A percentile compares a stretch with the other conserved stretches of the same genome.
phyloP scores from a whole-genome alignment of 2,888 invertebrate species.

The Folsomia manolachei region DNA sequence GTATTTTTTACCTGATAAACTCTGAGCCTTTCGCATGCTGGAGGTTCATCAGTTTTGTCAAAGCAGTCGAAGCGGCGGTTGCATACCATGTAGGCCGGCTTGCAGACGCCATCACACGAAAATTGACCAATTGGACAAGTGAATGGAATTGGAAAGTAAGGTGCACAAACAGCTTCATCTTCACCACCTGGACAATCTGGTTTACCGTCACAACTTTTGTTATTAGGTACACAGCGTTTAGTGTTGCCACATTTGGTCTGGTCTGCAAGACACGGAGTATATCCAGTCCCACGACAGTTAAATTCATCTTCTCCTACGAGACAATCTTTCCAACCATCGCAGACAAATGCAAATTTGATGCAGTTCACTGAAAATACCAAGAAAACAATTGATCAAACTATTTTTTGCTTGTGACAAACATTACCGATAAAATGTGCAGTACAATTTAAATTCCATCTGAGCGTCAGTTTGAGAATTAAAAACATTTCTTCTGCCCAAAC shows the following conservation, averaged over 20 bases:
- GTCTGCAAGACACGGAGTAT: neutral
- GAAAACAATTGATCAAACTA: no score
- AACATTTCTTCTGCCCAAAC: no score
- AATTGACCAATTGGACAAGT: neutral
- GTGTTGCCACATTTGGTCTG: neutral
- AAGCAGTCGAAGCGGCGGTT: neutral
- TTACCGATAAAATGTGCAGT: no score
- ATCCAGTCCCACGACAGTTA: neutral
- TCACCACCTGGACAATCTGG: neutral
- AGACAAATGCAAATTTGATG: neutral
- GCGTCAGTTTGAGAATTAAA: no score
- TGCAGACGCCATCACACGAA: neutral
- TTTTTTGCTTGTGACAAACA: no score
- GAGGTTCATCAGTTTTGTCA: neutral
- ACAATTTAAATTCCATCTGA: no score
- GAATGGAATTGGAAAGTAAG: neutral
- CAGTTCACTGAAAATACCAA: no score
- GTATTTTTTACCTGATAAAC: neutral
- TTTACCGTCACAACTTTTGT: neutral
- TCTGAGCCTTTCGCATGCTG: neutral
- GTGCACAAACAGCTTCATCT: neutral
- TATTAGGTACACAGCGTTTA: neutral
- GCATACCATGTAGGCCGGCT: neutral
- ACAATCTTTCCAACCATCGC: neutral
- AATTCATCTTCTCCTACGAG: neutral